Conservation (phyloP, 2,113 vertebrate genomes). For the Peucedramus taeniatus region DNA sequence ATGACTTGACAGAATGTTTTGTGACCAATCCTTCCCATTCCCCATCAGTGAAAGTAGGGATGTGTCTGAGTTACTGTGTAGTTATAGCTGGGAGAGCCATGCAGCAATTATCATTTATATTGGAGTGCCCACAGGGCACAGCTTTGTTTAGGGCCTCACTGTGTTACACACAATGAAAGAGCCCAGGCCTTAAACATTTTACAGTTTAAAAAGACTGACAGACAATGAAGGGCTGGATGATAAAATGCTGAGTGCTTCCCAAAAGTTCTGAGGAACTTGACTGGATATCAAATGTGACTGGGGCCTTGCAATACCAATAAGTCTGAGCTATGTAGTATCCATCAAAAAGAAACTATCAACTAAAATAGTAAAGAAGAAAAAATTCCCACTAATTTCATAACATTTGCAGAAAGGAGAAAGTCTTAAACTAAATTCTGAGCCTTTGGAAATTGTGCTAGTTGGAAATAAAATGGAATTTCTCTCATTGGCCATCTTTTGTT, state of each 20-base stretch:
- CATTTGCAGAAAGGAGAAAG: not conserved
- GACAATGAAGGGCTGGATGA: not conserved
- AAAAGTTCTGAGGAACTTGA: not conserved
- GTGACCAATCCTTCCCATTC: not conserved
- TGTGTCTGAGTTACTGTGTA: not conserved
- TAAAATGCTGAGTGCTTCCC: not conserved
- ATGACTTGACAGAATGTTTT: not conserved
- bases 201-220: not conserved
- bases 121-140: not conserved
- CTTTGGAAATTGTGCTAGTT: not conserved
- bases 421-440: not conserved
- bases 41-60: not conserved
- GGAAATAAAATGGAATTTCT: not conserved
- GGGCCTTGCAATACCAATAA: not conserved
- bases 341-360: not conserved
- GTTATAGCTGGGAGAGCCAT: not conserved
- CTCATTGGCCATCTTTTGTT: accelerated
- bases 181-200: not conserved
- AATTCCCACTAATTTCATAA: not conserved
- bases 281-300: not conserved
- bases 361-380: not conserved
- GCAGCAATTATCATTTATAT: not conserved
- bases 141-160: not conserved
- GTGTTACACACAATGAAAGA: not conserved
- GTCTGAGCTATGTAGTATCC: not conserved